Percentiles rank a stretch among this genome's conserved stretches.
These are phyloP conservation scores for Naja naja DNA, from an alignment of 2,113 vertebrate species.

Conservation along the genomic window DNA sequence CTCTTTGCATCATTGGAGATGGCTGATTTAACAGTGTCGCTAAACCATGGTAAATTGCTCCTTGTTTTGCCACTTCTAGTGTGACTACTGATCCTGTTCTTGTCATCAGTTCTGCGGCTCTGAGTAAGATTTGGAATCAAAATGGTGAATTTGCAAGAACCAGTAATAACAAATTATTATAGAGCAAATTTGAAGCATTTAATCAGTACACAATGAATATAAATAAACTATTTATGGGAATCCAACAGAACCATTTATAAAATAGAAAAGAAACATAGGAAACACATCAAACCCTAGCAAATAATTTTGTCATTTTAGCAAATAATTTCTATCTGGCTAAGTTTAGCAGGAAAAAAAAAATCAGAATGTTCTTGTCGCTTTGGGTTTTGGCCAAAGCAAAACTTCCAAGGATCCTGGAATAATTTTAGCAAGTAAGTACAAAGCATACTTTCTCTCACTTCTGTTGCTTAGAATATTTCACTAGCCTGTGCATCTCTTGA, in stretches of 20 bases:
- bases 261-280: background rate
- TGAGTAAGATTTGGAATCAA: slow-evolving; percentile 56
- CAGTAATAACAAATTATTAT: background rate
- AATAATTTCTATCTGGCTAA: background rate
- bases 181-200: background rate
- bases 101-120: slow-evolving; percentile 98
- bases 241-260: background rate
- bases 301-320: background rate
- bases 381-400: background rate
- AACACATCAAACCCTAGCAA: background rate
- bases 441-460: background rate
- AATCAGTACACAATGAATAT: background rate
- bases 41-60: slow-evolving; percentile 95
- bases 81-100: slow-evolving; percentile 96
- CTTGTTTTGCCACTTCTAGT: slow-evolving; percentile 96
- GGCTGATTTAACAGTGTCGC: slow-evolving; percentile 97
- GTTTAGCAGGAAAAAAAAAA: background rate
- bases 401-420: background rate
- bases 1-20: slow-evolving; percentile 93
- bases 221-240: background rate
- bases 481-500: background rate
- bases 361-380: background rate
- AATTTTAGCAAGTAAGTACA: background rate
- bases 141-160: background rate
- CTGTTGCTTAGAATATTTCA: background rate